Evolutionary conservation across 2,797 vertebrate species (phyloP).

Genomic region (Champsocephalus gunnari): DNA sequence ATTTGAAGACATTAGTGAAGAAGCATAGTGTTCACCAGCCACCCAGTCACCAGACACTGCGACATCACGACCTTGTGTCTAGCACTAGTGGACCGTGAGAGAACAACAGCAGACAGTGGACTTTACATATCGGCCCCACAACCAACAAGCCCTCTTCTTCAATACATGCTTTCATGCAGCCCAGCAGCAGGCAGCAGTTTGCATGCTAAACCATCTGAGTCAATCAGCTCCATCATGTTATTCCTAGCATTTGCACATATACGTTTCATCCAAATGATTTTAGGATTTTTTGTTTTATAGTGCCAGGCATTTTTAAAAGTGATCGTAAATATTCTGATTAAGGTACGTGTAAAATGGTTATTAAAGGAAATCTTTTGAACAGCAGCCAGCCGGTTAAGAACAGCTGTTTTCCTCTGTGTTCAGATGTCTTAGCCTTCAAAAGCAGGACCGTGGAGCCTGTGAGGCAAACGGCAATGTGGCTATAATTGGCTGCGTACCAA

Average conservation of each 20-base stretch:
- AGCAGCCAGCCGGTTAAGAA: constrained; percentile 50
- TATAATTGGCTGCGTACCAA: constrained; percentile 52
- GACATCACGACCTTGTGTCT: constrained; percentile 24
- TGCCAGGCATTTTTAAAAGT: constrained; percentile 62
- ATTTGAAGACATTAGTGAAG: not conserved
- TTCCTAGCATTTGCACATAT: constrained; percentile 31
- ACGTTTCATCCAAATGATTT: constrained; percentile 50
- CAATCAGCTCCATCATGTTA: constrained; percentile 21
- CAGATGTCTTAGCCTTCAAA: constrained; percentile 54
- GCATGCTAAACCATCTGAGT: constrained; percentile 72
- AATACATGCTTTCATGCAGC: constrained; percentile 69
- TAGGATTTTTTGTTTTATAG: constrained; percentile 32
- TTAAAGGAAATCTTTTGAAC: constrained; percentile 71
- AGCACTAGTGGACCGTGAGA: constrained; percentile 35
- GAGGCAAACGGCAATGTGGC: constrained; percentile 48
- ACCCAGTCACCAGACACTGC: constrained; percentile 18
- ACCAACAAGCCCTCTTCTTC: constrained; percentile 43
- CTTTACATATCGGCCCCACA: constrained; percentile 40
- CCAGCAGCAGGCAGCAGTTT: constrained; percentile 63
- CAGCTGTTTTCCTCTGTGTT: constrained; percentile 69
- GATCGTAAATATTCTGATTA: constrained; percentile 66
- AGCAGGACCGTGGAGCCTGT: constrained; percentile 20
- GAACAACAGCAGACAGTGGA: constrained; percentile 61
- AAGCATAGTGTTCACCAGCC: not conserved
- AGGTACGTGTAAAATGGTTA: constrained; percentile 62